Base-by-base conservation (phyloP, 2,888 invertebrate species). In the Minunthozetes semirufus region DNA sequence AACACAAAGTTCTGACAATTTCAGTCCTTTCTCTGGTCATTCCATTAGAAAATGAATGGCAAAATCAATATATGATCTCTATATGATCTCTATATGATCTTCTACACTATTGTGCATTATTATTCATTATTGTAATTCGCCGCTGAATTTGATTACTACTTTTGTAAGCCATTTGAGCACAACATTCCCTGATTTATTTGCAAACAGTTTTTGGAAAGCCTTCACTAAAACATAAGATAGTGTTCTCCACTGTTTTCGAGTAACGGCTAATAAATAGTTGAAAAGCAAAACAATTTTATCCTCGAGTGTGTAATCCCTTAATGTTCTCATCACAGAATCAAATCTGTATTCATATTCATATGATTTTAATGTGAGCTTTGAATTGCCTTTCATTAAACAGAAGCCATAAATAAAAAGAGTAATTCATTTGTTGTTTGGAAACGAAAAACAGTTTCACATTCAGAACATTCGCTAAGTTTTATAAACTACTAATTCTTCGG, bases 331-430 rank as follows among this genome's bases (percentile, higher is more conserved):
- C 48, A 48, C 48, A 48, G 15, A 53, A 53, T 53, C 53, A 53
- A n/a, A 53, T 53, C n/a, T 53, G 53, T n/a, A 53, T 53, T 53
- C 53, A 53, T 53, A 53, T 53, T 53, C 53, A 53, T 53, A 53
- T 6, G 53, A 6, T 19, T 53, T 53, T 53, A 53, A 53, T 53
- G 19, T 53, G n/a, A 53, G 19, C n/a, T 19, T 53, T 53, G 19
- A 53, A 53, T 53, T 15, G 19, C n/a, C n/a, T 53, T 53, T 53
- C 53, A 53, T 53, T 19, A 53, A 53, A 48, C 17, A 19, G 53
- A 17, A 19, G 53, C 53, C n/a, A 53, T 53, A 53, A 53, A 53
- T 19, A 53, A 19, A 19, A 19, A n/a, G 6, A 6, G 15, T 19
- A 19, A 53, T 53, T 53, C 48, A 48, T 48, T 48, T 48, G 15